Evolutionary conservation across 2,113 vertebrate genomes (phyloP).

Genomic region (Pholis gunnellus): DNA sequence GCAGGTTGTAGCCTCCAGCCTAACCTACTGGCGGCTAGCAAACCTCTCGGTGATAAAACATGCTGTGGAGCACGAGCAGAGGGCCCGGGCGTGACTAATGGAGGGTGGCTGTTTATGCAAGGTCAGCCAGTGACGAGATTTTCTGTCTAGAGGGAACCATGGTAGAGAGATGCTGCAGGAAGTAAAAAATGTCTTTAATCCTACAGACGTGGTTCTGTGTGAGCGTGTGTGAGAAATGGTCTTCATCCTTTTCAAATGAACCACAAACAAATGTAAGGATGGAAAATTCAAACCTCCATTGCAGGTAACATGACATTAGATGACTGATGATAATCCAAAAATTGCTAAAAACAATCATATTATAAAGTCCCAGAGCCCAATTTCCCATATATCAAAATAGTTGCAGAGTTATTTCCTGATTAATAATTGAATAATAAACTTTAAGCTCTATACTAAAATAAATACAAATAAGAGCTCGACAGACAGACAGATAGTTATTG

Average conservation of each 20-base stretch:
- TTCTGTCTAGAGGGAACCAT: background rate
- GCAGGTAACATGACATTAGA: background rate
- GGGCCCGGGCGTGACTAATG: conserved; percentile 41
- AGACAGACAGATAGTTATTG: background rate
- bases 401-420: background rate
- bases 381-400: background rate
- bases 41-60: conserved; percentile 51
- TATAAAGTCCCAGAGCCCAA: background rate
- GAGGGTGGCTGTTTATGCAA: conserved; percentile 29
- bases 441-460: background rate
- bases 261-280: background rate
- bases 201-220: background rate
- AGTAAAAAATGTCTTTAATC: background rate
- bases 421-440: background rate
- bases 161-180: background rate
- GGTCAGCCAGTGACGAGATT: conserved; percentile 49
- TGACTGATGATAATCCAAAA: too few relatives aligned
- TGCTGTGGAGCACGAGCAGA: conserved; percentile 25
- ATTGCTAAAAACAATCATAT: background rate
- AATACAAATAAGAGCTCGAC: background rate
- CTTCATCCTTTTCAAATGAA: background rate
- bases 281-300: background rate
- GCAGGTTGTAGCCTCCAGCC: conserved; percentile 33
- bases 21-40: conserved; percentile 36
- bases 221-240: background rate